phyloP scores from a whole-genome alignment of 1,140 invertebrate species.

The Acromyrmex charruanus region DNA sequence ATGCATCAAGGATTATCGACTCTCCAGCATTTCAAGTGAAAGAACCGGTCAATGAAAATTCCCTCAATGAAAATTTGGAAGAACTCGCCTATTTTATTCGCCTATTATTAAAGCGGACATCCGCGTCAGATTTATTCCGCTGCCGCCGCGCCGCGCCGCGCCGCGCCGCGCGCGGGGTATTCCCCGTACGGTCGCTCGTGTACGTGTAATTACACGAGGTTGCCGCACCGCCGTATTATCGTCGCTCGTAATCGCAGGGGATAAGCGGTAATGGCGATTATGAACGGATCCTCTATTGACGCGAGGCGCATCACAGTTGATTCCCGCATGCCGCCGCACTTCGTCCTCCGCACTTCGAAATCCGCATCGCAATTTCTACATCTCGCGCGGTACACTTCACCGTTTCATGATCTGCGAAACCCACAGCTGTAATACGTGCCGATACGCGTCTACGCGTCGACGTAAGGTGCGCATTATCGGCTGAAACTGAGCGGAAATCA shows the following conservation, averaged over 20 bases:
- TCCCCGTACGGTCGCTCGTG: slow-evolving; percentile 18
- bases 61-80: slow-evolving; percentile 42
- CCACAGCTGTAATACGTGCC: background rate
- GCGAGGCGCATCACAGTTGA: slow-evolving; percentile 39
- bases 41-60: background rate
- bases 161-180: slow-evolving; percentile 4
- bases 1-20: background rate
- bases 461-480: slow-evolving; percentile 58
- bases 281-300: slow-evolving; percentile 53
- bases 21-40: background rate
- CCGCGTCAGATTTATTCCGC: slow-evolving; percentile 47
- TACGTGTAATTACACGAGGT: slow-evolving; percentile 56
- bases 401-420: slow-evolving; percentile 49
- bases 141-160: background rate
- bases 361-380: slow-evolving; percentile 33
- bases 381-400: slow-evolving; percentile 15
- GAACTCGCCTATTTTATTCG: slow-evolving; percentile 41
- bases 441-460: slow-evolving; percentile 27
- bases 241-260: slow-evolving; percentile 66
- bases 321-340: slow-evolving; percentile 14
- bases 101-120: slow-evolving; percentile 48
- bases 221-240: slow-evolving; percentile 56
- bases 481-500: slow-evolving; percentile 22
- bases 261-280: slow-evolving; percentile 66
- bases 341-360: slow-evolving; percentile 11